These are phyloP conservation scores for Argya squamiceps DNA, from an alignment of 2,797 vertebrate species.

Conservation along the genomic window DNA sequence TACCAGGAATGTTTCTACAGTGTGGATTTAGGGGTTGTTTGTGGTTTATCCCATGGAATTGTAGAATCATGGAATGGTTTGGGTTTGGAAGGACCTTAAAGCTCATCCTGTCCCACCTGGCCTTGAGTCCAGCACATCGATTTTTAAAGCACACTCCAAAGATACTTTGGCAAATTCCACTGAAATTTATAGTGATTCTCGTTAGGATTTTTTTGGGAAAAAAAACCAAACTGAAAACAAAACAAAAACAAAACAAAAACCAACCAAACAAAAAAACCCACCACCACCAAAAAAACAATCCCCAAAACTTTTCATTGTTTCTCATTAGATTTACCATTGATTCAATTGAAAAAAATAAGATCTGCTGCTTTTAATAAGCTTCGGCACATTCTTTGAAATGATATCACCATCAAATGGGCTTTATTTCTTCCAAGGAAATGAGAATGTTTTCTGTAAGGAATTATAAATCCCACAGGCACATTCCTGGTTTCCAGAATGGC, in stretches of 20 bases:
- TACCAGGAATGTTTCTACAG: background rate
- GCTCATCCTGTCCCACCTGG: background rate
- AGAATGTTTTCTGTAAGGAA: background rate
- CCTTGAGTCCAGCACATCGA: background rate
- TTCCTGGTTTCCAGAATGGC: background rate
- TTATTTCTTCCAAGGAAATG: conserved; percentile 18
- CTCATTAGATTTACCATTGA: background rate
- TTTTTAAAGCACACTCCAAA: background rate
- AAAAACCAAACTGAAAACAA: no score
- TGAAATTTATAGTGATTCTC: background rate
- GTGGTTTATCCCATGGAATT: background rate
- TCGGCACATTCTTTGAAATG: background rate
- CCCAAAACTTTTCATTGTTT: background rate
- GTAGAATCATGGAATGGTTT: background rate
- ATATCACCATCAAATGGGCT: background rate
- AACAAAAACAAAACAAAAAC: no score
- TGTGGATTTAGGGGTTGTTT: background rate
- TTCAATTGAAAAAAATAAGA: background rate
- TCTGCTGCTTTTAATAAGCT: background rate
- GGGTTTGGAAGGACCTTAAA: background rate
- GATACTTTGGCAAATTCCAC: background rate
- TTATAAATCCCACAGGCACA: background rate
- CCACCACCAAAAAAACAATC: no score
- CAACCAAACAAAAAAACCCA: no score
- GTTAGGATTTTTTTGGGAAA: background rate